Conservation (phyloP, 2,888 invertebrate species). For the Chymomyza amoena region DNA sequence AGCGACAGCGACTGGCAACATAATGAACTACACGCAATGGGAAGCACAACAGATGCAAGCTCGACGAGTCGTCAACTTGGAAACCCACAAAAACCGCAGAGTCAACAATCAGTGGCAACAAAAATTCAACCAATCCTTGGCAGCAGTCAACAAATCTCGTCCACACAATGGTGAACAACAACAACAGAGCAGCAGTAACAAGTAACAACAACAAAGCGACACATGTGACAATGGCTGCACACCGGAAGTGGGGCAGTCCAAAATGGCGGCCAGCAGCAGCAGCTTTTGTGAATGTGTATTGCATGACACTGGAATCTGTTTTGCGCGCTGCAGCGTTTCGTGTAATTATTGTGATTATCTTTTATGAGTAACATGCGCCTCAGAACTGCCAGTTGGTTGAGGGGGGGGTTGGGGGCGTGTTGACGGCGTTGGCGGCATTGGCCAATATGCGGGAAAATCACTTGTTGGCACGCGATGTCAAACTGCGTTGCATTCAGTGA, state of each 20-base stretch:
- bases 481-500: slow-evolving; percentile 25
- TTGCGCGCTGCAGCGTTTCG: slow-evolving; percentile 56
- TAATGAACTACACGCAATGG: slow-evolving; percentile 72
- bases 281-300: slow-evolving; percentile 40
- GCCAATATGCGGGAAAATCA: slow-evolving; percentile 75
- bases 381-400: slow-evolving; percentile 6
- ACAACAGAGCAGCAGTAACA: too few relatives aligned
- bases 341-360: slow-evolving; percentile 73
- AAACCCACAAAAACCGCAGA: slow-evolving; percentile 10
- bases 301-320: slow-evolving; percentile 62
- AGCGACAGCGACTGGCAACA: slow-evolving; percentile 26
- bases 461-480: slow-evolving; percentile 75
- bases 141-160: slow-evolving; percentile 48
- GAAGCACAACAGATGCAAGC: slow-evolving; percentile 67
- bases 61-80: neutral
- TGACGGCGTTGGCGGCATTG: slow-evolving; percentile 52
- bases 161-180: slow-evolving; percentile 11
- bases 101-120: slow-evolving; percentile 7
- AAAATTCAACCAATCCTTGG: slow-evolving; percentile 19
- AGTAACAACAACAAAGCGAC: slow-evolving; percentile 12
- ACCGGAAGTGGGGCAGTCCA: slow-evolving; percentile 51
- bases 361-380: slow-evolving; percentile 16
- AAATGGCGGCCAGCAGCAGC: slow-evolving; percentile 12
- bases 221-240: slow-evolving; percentile 53
- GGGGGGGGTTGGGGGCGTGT: slow-evolving; percentile 11